Conservation (phyloP, 2,888 invertebrate species). For the Amorpha juglandis region DNA sequence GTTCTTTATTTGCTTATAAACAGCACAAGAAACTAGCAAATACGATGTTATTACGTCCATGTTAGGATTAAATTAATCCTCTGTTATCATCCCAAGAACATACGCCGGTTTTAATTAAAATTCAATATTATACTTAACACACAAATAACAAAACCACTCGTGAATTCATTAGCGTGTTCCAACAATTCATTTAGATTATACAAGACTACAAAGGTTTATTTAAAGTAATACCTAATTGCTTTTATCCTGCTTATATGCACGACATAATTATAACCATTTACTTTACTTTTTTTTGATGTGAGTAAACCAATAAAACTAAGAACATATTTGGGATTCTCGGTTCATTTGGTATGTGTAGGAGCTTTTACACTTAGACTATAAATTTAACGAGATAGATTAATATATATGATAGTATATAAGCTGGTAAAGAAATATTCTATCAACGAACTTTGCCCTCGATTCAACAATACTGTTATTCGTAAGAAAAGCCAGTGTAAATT, state of each 20-base stretch:
- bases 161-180: slow-evolving; percentile 16
- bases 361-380: too few species aligned
- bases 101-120: slow-evolving; percentile 20
- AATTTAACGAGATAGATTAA: too few species aligned
- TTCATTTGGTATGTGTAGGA: too few species aligned
- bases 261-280: too few species aligned
- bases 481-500: too few species aligned
- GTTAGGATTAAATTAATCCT: slow-evolving; percentile 18
- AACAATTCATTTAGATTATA: slow-evolving; percentile 2
- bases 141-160: slow-evolving; percentile 23
- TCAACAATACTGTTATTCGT: too few species aligned
- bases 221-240: slow-evolving; percentile 16
- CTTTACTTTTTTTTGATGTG: too few species aligned
- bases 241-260: background rate
- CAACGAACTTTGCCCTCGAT: too few species aligned
- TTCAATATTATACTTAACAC: slow-evolving; percentile 11
- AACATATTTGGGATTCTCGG: too few species aligned
- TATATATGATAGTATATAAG: too few species aligned
- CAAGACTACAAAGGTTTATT: background rate
- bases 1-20: slow-evolving; percentile 3
- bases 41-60: slow-evolving; percentile 5
- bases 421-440: too few species aligned
- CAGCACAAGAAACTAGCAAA: background rate
- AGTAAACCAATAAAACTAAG: too few species aligned
- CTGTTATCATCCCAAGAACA: slow-evolving; percentile 12